Base-by-base conservation (phyloP, 2,113 vertebrate species). In the Caretta caretta region DNA sequence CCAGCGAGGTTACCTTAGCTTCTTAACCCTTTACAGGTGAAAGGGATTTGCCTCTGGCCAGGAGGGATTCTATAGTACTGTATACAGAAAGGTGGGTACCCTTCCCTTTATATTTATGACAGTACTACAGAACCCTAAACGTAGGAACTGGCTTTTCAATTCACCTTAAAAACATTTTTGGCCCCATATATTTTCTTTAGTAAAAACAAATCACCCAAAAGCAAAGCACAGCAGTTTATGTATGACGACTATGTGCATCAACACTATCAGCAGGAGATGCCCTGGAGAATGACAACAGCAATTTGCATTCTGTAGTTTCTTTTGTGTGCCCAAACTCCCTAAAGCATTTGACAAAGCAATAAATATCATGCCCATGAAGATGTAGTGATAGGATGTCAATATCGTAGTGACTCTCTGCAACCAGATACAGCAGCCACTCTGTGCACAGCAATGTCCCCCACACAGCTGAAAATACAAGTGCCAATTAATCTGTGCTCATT, bases 301-400 rank as follows among this genome's bases (percentile, higher is more conserved):
- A 90, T 93, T 94, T 69, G 8, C 84, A 94, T 94, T 98, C 93
- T 92, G 80, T 53, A 62, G 48, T 56, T 90, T 89, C 80, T 20
- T 96, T 94, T 96, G 89, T 87, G 24, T 10, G 38, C 79, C 50
- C 69, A 56, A 92, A 82, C 46, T 94, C 88, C 83, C 56, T 59
- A 80, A 92, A 95, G 84, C 50, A 35, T 76, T 96, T 90, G 83
- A 27, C 85, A 92, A 95, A 96, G 78, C n/a, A 86, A 83, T 78
- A 88, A 94, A 93, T 81, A 95, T 25, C 86, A 48, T 53, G 88
- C 8, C n/a, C 16, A 54, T 80, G 76, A 81, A 94, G 75, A 89
- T 90, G 75, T 4, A 79, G 57, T 65, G 79, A 97, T 1, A 83
- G 78, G 56, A 92, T 53, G 75, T 93, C 90, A 87, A 90, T 54